phyloP scores from a whole-genome alignment of 2,113 vertebrate genomes.

The Mirounga angustirostris region DNA sequence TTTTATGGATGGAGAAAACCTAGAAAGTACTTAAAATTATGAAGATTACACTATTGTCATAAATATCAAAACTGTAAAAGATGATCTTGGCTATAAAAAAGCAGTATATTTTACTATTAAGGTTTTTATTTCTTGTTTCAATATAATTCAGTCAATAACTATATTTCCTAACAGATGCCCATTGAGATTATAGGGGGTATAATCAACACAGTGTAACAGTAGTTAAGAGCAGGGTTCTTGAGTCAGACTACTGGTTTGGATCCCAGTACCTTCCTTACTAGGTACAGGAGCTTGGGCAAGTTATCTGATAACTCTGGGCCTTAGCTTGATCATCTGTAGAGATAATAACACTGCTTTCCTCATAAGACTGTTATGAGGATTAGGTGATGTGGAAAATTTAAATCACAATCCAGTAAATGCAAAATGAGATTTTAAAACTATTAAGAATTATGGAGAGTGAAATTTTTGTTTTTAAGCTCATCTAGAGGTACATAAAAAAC shows the following conservation, averaged over 20 bases:
- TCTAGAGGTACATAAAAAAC: neutral
- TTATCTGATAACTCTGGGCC: neutral
- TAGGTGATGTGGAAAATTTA: neutral
- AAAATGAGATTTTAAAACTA: neutral
- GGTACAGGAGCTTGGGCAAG: neutral
- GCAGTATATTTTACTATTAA: neutral
- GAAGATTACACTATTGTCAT: neutral
- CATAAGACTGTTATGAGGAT: neutral
- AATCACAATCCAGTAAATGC: neutral
- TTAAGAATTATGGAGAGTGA: neutral
- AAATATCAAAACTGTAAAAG: neutral
- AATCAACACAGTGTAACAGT: neutral
- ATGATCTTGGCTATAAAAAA: neutral
- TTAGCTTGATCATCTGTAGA: neutral
- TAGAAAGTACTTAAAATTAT: neutral
- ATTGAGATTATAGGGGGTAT: neutral
- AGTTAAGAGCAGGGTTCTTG: neutral
- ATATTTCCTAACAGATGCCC: neutral
- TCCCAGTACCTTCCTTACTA: neutral
- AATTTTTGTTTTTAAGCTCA: neutral
- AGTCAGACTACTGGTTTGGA: neutral
- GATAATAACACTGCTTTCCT: neutral
- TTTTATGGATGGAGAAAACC: neutral
- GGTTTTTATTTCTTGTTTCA: neutral
- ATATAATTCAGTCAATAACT: neutral